These are phyloP conservation scores for Chaunax sp. DNA, from an alignment of 2,797 vertebrate genomes.

Conservation along the genomic window DNA sequence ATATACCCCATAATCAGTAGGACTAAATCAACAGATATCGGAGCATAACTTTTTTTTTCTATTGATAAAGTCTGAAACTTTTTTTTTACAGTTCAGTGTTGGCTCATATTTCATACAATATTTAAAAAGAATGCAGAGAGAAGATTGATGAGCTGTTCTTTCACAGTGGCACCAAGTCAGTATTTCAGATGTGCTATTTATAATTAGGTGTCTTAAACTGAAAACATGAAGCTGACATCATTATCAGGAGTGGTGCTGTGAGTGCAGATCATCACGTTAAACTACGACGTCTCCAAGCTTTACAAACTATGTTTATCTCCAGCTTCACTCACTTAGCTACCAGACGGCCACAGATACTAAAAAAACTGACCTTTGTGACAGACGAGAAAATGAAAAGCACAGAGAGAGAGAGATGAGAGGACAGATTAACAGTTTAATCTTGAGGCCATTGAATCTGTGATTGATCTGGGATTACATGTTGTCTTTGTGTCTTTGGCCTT, in stretches of 20 bases:
- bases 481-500: slow-evolving; percentile 51
- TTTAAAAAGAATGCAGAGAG: background rate
- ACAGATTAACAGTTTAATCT: slow-evolving; percentile 80
- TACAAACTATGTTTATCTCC: background rate
- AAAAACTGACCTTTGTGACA: slow-evolving; percentile 16
- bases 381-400: slow-evolving; percentile 55
- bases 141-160: background rate
- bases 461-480: slow-evolving; percentile 77
- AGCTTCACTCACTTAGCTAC: background rate
- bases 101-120: background rate
- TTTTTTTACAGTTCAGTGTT: background rate
- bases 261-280: background rate
- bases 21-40: too few relatives aligned
- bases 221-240: slow-evolving; percentile 4
- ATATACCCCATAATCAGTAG: background rate
- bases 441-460: slow-evolving; percentile 75
- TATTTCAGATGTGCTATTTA: background rate
- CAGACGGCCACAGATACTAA: background rate
- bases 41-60: too few relatives aligned
- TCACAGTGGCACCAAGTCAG: background rate
- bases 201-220: background rate
- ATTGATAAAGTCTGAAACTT: background rate
- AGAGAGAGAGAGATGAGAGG: slow-evolving; percentile 47
- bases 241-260: background rate
- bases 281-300: background rate